Evolutionary conservation across 1,140 invertebrate species (phyloP), one percentile per base, ranked within the genome.

Genomic region (Ceratosolen fusciceps): DNA sequence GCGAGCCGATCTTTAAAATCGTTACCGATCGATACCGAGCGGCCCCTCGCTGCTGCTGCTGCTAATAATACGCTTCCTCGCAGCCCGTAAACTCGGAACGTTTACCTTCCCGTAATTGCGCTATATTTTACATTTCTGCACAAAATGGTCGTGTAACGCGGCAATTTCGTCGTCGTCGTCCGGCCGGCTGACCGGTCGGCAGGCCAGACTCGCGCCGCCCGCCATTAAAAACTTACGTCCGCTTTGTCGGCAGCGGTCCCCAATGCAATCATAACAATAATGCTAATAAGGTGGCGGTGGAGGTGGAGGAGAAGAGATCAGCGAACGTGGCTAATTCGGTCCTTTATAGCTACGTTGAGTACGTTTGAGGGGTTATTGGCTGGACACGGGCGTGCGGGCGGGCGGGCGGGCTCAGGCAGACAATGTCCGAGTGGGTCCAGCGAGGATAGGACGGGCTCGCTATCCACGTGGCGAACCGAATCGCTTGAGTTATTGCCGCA

Each of bases 191-290:
- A n/a, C n/a, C n/a, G n/a, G n/a, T 60, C 14, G 16, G 60, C 60
- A 21, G n/a, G n/a, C n/a, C 31, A n/a, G 16, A 65, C n/a, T 65
- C 14, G 19, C 60, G 16, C n/a, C n/a, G 31, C 9, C 10, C 31
- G 7, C 1, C 31, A 21, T n/a, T 65, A 65, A 65, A 65, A 65
- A 65, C 37, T 31, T 8, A 14, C 49, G 49, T 19, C 2, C 5
- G 49, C 14, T 8, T 52, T 65, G 14, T n/a, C 10, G 60, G 21
- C 37, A 31, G 31, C 31, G n/a, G 37, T 65, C 37, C 2, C 0
- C 19, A 65, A 65, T 9, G 60, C 37, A 65, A 65, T 65, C 31
- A 65, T 65, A 37, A 65, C 37, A 65, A 65, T 65, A 65, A 37
- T 65, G n/a, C n/a, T n/a, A n/a, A n/a, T n/a, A n/a, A 16, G 16